These are phyloP conservation scores for Crioceris asparagi DNA, from an alignment of 2,888 invertebrate species.

Conservation along the genomic window DNA sequence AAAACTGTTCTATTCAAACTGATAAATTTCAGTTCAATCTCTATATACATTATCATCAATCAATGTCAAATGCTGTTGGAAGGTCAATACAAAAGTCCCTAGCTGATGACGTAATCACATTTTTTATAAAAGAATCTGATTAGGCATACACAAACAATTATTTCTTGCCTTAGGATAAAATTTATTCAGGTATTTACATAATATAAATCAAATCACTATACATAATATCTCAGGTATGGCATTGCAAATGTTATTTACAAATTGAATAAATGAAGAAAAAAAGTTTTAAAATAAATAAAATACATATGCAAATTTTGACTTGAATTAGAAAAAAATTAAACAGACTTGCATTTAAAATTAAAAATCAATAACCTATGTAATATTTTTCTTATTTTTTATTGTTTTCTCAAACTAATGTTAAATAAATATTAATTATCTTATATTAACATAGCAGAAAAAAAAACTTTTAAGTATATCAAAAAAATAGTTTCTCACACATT, in stretches of 20 bases:
- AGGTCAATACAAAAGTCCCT: too few species aligned
- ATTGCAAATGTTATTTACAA: slow-evolving; percentile 14
- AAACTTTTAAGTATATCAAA: slow-evolving; percentile 5
- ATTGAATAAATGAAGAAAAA: background rate
- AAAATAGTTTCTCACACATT: slow-evolving; percentile 7
- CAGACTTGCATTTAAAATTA: slow-evolving; percentile 8
- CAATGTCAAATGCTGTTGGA: too few species aligned
- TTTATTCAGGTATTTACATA: slow-evolving; percentile 21
- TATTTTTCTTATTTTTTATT: slow-evolving; percentile 12
- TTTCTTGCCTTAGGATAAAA: slow-evolving; percentile 6
- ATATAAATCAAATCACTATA: slow-evolving; percentile 20
- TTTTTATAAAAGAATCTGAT: too few species aligned
- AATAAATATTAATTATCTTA: slow-evolving; percentile 11
- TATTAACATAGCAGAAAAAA: slow-evolving; percentile 17
- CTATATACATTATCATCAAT: too few species aligned
- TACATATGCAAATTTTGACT: too few species aligned
- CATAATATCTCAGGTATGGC: slow-evolving; percentile 22
- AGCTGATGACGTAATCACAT: too few species aligned
- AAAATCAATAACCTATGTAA: slow-evolving; percentile 18
- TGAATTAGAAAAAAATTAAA: too few species aligned
- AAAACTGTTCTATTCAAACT: too few species aligned
- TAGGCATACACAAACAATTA: too few species aligned
- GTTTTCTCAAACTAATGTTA: slow-evolving; percentile 12
- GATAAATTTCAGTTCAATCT: too few species aligned
- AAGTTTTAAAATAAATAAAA: slow-evolving; percentile 1